A percentile compares a stretch with the other conserved stretches of the same genome.
Evolutionary conservation across 1,140 invertebrate genomes (phyloP).

Genomic region (Diabrotica undecimpunctata): DNA sequence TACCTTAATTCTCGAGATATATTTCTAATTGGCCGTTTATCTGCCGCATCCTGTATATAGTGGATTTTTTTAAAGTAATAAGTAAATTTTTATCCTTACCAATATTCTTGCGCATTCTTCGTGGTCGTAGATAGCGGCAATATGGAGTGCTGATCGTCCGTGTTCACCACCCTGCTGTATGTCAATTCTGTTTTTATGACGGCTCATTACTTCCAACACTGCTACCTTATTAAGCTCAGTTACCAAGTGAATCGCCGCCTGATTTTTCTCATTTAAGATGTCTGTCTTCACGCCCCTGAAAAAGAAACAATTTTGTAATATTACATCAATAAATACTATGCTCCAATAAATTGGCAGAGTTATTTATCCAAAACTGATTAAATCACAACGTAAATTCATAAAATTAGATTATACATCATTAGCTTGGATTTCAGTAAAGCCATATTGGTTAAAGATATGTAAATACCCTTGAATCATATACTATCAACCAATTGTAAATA

Average conservation of each 20-base stretch:
- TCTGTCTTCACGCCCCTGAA: conserved; percentile 64
- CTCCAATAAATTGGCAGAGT: no score
- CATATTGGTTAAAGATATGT: no score
- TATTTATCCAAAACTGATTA: no score
- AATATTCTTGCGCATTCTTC: conserved; percentile 73
- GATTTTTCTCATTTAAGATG: conserved; percentile 70
- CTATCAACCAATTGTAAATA: no score
- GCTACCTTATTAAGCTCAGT: conserved; percentile 70
- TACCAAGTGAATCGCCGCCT: conserved; percentile 74
- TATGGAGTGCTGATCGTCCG: conserved; percentile 73
- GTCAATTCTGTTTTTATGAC: conserved; percentile 63
- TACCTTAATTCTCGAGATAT: no score
- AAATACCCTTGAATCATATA: no score
- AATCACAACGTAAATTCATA: no score
- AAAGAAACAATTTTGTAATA: background rate
- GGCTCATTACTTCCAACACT: conserved; percentile 64
- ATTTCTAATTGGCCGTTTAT: no score
- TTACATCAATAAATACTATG: background rate
- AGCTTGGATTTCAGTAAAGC: no score
- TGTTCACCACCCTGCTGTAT: conserved; percentile 72
- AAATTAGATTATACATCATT: no score
- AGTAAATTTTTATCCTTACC: conserved; percentile 52
- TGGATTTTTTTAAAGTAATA: no score
- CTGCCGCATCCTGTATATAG: no score
- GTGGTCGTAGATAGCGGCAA: conserved; percentile 78